Evolutionary conservation across 2,888 invertebrate genomes (phyloP).

Genomic region (Scaptomyza reducta): DNA sequence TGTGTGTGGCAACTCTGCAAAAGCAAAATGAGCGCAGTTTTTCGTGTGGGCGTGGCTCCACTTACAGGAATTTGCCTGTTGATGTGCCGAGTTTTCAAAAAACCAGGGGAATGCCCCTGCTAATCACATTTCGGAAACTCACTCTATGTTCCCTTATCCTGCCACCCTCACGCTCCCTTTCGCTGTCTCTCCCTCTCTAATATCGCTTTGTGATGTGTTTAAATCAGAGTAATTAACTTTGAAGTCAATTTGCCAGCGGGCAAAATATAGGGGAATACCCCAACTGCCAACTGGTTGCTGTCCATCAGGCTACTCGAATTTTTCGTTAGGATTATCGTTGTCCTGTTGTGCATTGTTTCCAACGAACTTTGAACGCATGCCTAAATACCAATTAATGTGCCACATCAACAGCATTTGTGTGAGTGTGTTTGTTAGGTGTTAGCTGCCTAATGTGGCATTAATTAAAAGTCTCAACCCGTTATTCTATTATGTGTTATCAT

Average conservation of each 20-base stretch:
- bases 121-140: conserved; percentile 41
- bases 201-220: conserved; percentile 21
- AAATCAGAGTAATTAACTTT: conserved; percentile 65
- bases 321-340: not conserved
- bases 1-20: conserved; percentile 16
- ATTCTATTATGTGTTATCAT: not conserved
- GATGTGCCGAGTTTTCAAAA: conserved; percentile 16
- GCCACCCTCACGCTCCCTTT: not conserved
- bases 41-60: conserved; percentile 7
- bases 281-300: not conserved
- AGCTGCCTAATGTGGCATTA: conserved; percentile 30
- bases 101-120: conserved; percentile 1
- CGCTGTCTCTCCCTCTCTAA: not conserved
- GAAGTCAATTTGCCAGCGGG: conserved; percentile 58
- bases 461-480: conserved; percentile 20
- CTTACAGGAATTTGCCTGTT: conserved; percentile 33
- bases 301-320: conserved; percentile 16
- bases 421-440: not conserved
- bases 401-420: conserved; percentile 22
- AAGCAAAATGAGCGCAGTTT: conserved; percentile 13
- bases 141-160: not conserved
- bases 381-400: conserved; percentile 38
- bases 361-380: conserved; percentile 24
- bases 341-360: conserved; percentile 12
- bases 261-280: too few relatives aligned